These are phyloP conservation scores for Unio pictorum DNA, from an alignment of 2,888 invertebrate genomes.

Conservation along the genomic window DNA sequence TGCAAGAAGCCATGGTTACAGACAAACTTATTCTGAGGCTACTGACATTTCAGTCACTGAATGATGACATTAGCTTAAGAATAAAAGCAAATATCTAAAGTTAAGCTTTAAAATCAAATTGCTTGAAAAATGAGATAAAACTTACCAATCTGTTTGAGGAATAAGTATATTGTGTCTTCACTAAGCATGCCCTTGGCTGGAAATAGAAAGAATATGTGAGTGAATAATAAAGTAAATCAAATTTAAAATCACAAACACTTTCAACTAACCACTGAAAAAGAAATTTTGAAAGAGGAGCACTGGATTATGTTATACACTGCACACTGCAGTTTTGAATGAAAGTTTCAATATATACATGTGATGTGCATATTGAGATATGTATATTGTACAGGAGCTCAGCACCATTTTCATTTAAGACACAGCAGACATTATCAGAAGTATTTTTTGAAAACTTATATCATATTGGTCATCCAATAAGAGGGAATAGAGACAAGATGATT, in stretches of 20 bases:
- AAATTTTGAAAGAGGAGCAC: neutral
- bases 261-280: neutral
- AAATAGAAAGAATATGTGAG: constrained; percentile 54
- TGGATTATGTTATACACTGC: neutral
- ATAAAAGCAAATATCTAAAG: no score
- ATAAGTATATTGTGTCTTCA: constrained; percentile 96
- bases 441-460: no score
- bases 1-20: no score
- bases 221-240: neutral
- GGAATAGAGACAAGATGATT: no score
- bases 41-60: no score
- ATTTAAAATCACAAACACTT: neutral
- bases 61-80: no score
- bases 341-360: neutral
- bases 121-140: constrained; percentile 15
- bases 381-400: no score
- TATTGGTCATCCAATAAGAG: no score
- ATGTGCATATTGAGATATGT: no score
- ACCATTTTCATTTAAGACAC: no score
- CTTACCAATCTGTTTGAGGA: constrained; percentile 92
- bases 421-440: no score
- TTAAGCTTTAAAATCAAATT: neutral
- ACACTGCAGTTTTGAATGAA: neutral
- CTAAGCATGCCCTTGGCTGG: constrained; percentile 92
- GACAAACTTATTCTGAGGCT: no score